Evolutionary conservation across 2,888 invertebrate genomes (phyloP).

Genomic region (Platycheirus albimanus): DNA sequence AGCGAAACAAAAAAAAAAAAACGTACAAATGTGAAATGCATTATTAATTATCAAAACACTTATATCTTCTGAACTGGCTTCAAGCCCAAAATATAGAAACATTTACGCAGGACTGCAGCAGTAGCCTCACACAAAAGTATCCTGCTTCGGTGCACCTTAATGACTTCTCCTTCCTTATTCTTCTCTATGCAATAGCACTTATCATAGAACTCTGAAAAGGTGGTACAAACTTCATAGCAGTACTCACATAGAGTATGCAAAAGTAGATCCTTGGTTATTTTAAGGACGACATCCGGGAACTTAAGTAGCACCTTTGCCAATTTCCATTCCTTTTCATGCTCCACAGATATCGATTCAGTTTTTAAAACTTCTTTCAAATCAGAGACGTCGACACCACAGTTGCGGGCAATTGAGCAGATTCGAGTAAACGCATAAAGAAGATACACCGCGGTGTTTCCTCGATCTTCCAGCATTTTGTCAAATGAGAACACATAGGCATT

Average conservation of each 20-base stretch:
- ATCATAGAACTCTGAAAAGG: conserved; percentile 98
- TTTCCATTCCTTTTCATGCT: conserved; percentile 97
- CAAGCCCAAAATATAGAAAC: conserved; percentile 95
- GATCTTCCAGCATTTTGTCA: conserved; percentile 99
- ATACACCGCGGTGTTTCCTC: conserved; percentile 99
- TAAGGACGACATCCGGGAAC: conserved; percentile 93
- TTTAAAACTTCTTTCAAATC: conserved; percentile 86
- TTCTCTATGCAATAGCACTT: conserved; percentile 98
- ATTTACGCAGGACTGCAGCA: conserved; percentile 92
- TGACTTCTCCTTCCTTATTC: conserved; percentile 90
- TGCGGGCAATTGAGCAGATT: conserved; percentile 94
- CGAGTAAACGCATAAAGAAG: conserved; percentile 96
- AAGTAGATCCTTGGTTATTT: conserved; percentile 91
- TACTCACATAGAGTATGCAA: conserved; percentile 96
- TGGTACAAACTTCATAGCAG: conserved; percentile 95
- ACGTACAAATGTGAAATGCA: conserved; percentile 44
- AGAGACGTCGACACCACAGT: conserved; percentile 84
- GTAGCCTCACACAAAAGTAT: conserved; percentile 96
- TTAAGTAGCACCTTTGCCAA: conserved; percentile 93
- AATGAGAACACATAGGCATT: conserved; percentile 99
- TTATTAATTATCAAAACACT: conserved; percentile 72
- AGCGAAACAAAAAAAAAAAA: no score
- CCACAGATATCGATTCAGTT: conserved; percentile 86
- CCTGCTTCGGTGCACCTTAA: conserved; percentile 92
- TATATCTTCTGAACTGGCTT: conserved; percentile 96